These are phyloP conservation scores for Pandemis corylana DNA, from an alignment of 2,888 invertebrate genomes.

Conservation along the genomic window DNA sequence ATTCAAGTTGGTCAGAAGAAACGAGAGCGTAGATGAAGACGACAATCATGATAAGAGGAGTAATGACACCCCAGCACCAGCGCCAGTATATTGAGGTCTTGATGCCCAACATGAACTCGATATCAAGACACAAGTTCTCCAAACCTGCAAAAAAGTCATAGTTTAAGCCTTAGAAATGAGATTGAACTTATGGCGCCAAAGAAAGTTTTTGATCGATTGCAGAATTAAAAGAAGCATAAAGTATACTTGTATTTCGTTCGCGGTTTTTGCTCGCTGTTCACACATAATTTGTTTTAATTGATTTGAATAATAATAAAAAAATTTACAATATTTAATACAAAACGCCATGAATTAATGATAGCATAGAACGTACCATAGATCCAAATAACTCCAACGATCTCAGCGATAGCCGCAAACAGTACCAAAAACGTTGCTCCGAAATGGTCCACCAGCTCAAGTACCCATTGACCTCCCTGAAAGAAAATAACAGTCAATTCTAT, in stretches of 20 bases:
- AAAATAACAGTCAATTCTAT: background rate
- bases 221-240: too few relatives aligned
- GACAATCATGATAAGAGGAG: conserved; percentile 88
- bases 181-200: too few relatives aligned
- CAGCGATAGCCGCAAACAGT: conserved; percentile 87
- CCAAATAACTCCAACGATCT: conserved; percentile 90
- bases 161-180: too few relatives aligned
- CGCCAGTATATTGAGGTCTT: conserved; percentile 91
- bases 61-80: conserved; percentile 90
- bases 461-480: conserved; percentile 90
- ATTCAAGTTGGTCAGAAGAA: conserved; percentile 85
- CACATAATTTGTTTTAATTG: too few relatives aligned
- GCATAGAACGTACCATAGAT: conserved; percentile 86
- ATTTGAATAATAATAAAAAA: too few relatives aligned
- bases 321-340: too few relatives aligned
- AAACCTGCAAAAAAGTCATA: conserved; percentile 58
- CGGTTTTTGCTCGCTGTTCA: too few relatives aligned
- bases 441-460: conserved; percentile 89
- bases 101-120: conserved; percentile 91
- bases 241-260: too few relatives aligned
- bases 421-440: conserved; percentile 92
- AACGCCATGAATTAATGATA: background rate
- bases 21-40: conserved; percentile 90
- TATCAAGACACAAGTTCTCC: conserved; percentile 84
- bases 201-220: too few relatives aligned